These are phyloP conservation scores for Myotis pilosus DNA, from an alignment of 2,797 vertebrate species.

Conservation along the genomic window DNA sequence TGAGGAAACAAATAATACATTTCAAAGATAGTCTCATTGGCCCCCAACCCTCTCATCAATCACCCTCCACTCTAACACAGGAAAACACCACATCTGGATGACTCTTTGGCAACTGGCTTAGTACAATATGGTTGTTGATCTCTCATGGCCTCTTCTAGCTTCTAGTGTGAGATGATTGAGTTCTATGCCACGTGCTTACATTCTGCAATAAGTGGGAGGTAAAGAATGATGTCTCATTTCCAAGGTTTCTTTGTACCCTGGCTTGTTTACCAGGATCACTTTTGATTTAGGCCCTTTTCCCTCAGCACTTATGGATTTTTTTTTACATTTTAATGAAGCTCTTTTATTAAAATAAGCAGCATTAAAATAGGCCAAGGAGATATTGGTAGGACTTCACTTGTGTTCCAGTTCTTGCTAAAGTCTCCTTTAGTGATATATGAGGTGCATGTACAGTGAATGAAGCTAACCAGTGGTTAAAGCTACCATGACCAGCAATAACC, in stretches of 20 bases:
- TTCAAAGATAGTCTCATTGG: background rate
- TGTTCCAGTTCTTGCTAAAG: background rate
- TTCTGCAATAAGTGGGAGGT: background rate
- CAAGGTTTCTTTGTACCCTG: background rate
- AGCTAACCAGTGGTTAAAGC: background rate
- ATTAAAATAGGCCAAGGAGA: background rate
- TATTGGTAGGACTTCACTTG: background rate
- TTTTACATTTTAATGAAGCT: background rate
- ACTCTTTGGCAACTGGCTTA: background rate
- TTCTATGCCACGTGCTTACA: too few relatives aligned
- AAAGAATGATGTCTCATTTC: background rate
- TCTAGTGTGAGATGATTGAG: background rate
- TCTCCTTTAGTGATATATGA: background rate
- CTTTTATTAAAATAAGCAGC: background rate
- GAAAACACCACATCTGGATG: background rate
- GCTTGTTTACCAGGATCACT: background rate
- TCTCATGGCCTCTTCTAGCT: background rate
- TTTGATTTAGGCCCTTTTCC: background rate
- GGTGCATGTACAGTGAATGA: background rate
- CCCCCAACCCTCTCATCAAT: background rate
- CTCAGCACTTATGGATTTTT: background rate
- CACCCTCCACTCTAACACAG: rapidly evolving
- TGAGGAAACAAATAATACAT: background rate
- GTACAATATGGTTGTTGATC: background rate
- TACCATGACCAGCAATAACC: background rate